phyloP scores from a whole-genome alignment of 2,113 vertebrate species.

The Orycteropus afer region DNA sequence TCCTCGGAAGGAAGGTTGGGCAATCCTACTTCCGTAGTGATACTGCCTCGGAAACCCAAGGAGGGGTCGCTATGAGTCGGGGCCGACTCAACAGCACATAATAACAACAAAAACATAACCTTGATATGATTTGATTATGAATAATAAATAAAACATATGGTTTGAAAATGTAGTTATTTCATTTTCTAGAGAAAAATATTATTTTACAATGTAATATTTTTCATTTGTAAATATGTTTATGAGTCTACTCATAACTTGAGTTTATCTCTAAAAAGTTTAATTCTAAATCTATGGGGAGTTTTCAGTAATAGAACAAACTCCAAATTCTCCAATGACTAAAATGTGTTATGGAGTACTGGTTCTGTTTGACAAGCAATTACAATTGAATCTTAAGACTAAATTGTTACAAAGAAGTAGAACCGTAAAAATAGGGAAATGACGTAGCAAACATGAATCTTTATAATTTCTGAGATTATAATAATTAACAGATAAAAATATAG shows the following conservation, averaged over 20 bases:
- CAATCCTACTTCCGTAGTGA: no score
- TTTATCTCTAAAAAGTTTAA: not conserved
- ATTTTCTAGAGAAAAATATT: slow-evolving; percentile 9
- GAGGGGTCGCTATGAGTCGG: no score
- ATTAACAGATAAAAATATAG: not conserved
- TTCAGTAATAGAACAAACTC: slow-evolving; percentile 18
- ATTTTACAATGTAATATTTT: not conserved
- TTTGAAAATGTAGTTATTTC: not conserved
- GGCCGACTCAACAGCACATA: no score
- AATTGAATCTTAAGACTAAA: slow-evolving; percentile 40
- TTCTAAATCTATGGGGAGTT: slow-evolving; percentile 9
- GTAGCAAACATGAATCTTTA: no score
- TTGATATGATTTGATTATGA: slow-evolving; percentile 20
- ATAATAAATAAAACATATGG: not conserved
- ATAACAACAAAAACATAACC: no score
- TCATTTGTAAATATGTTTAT: not conserved
- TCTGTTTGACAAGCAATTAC: slow-evolving; percentile 32
- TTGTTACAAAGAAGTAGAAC: not conserved
- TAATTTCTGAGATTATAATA: not conserved
- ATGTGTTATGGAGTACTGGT: not conserved
- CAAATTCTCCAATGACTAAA: not conserved
- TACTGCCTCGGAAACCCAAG: no score
- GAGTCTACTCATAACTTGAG: not conserved
- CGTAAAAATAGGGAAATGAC: not conserved
- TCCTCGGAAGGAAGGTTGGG: no score